Evolutionary conservation across 2,113 vertebrate species (phyloP), one percentile per base, ranked within the genome.

Genomic region (Oncorhynchus tshawytscha): DNA sequence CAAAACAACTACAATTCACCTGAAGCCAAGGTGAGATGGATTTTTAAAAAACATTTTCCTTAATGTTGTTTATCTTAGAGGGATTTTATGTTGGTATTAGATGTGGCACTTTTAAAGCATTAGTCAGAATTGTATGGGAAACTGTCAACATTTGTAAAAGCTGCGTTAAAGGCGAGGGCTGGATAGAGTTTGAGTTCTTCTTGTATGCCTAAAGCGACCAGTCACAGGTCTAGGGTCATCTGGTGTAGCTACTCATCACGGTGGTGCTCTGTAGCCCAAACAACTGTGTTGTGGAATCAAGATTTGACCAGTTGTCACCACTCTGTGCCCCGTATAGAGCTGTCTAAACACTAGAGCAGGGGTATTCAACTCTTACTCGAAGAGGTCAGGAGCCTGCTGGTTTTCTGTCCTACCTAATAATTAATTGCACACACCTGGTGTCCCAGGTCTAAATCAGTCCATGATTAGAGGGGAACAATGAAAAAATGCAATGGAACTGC

Each of bases 11-110:
- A 62, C n/a, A 11, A n/a, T 83, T 84, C 78, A 81, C 87, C 81
- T 91, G 81, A 91, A 88, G 81, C 76, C 69, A 81, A 91, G 91
- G 91, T 93, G 86, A 94, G 90, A 81, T 76, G 68, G 4, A 71
- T 31, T 39, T 51, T 16, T 4, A 4, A 3, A 15, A 15, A 15
- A 48, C 64, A 64, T 54, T 80, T 64, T 54, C 54, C 13, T 24
- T 20, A 77, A 8, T 78, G 59, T 71, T 67, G 54, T 51, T 69
- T 72, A 51, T 18, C 60, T 6, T 29, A 48, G 24, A 48, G 64
- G 59, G 3, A 51, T 16, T 1, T 18, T 20, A 39, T n/a, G 5
- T n/a, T 51, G 3, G 22, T 77, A 16, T 27, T 59, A 9, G 48
- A 57, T 24, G 11, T 22, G 73, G 24, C 18, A 49, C 71, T 67